Evolutionary conservation across 2,113 vertebrate species (phyloP).

Genomic region (Oreotrochilus melanogaster): DNA sequence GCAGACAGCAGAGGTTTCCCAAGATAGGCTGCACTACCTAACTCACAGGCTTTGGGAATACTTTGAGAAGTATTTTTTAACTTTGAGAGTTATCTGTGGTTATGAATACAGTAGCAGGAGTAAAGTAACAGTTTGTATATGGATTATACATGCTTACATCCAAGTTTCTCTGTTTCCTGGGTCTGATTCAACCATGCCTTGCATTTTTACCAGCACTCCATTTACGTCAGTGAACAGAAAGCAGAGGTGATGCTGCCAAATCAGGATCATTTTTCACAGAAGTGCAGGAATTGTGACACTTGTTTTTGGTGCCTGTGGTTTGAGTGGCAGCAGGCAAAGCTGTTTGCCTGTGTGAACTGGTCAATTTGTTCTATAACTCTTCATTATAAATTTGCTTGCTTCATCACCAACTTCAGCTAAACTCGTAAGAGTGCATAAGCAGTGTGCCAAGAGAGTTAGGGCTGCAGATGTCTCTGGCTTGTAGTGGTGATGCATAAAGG

Average conservation of each 20-base stretch:
- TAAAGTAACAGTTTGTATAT: not conserved
- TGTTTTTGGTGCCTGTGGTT: not conserved
- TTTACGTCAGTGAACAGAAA: not conserved
- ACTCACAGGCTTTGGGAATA: not conserved
- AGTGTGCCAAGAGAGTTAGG: not conserved
- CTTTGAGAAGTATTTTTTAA: not conserved
- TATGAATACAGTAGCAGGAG: rapidly evolving
- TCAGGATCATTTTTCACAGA: rapidly evolving
- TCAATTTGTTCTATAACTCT: not conserved
- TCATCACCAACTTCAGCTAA: not conserved
- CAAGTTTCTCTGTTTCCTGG: not conserved
- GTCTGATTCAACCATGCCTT: not conserved
- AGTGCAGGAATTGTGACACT: not conserved
- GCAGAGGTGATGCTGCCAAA: rapidly evolving
- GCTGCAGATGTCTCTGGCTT: not conserved
- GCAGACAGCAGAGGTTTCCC: not conserved
- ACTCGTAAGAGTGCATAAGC: not conserved
- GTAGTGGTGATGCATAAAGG: not conserved
- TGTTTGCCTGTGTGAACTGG: not conserved
- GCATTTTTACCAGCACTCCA: not conserved
- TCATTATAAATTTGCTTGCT: not conserved
- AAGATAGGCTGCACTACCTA: not conserved
- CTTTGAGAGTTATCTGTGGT: rapidly evolving
- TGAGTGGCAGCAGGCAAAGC: not conserved
- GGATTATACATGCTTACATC: rapidly evolving